Base-by-base conservation (phyloP, 2,113 vertebrate species). In the Neomonachus schauinslandi region DNA sequence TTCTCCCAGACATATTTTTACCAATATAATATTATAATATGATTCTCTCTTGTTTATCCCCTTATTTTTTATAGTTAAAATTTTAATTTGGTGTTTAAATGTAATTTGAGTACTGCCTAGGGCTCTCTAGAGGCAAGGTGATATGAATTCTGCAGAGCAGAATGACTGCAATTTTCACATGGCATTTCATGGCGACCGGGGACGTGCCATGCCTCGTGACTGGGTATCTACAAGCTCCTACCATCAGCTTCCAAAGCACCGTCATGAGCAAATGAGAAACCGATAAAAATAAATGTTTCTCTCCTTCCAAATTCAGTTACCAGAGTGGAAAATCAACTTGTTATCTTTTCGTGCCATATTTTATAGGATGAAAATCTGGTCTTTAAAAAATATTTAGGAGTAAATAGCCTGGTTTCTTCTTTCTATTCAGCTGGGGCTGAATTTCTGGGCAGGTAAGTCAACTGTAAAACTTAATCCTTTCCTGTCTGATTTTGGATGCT, bases 31-130 rank as follows among this genome's bases (percentile, higher is more conserved):
- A 97, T 81, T 61, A 49, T 97, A 97, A 98, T 95, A 51, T n/a
- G 63, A 98, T 97, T 97, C 81, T 79, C 93, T 97, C 84, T 77
- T 85, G 94, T 93, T 96, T 94, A 95, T 94, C 42, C 83, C 80
- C 80, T 97, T 95, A 96, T 96, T 97, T 98, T 97, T 98, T 97
- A 97, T 91, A 77, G 95, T 95, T 97, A 97, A 92, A 97, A 46
- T 95, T 97, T 98, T 98, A 97, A 97, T 97, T 98, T 97, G 97
- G 69, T 95, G 96, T 94, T 96, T 96, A 92, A 96, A 95, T 95
- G 96, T 81, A 81, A 97, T 97, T 95, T 86, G 93, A 85, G 80
- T 42, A 57, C 81, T 82, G 94, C 95, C 91, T 71, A 11, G 84
- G 84, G 95, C 95, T 88, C 97, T 96, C 76, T 42, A 83, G 94